Base-by-base conservation (phyloP, 2,113 vertebrate species). In the Rhabdomys dilectus region DNA sequence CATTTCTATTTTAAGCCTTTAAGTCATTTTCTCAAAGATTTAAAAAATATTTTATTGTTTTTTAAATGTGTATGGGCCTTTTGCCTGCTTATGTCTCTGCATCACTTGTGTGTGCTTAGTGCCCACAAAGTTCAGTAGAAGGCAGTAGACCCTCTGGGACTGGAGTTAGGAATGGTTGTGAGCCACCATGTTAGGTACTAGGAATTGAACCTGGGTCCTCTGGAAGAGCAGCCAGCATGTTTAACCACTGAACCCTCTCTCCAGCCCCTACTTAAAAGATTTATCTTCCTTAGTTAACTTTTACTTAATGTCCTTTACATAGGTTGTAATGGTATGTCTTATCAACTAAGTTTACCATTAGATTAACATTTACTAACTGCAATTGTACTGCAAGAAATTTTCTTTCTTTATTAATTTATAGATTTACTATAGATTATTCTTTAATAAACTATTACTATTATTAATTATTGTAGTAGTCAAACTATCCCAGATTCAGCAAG, bases 401-500 rank as follows among this genome's bases (percentile, higher is more conserved):
- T 26, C 13, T 15, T 86, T 75, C 24, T 64, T 92, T 64, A 89
- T 85, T 95, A 86, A 64, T 60, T 91, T 80, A 96, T 75, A 12
- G 64, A 81, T 93, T 86, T 95, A 96, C 48, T 82, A 94, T 24
- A 56, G 80, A 81, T 88, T 95, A 80, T 92, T 92, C 76, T 60
- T 93, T 93, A 76, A 36, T 70, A 51, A 39, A 42, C 34, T 87
- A 4, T 73, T 87, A 85, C 29, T 39, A 90, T 60, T 91, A 76
- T 17, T 42, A 84, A 88, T 88, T 91, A 91, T 3, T 90, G 51
- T 15, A 90, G 56, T 88, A 81, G n/a, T 96, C 56, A 93, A 92
- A 48, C 42, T 19, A 22, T 58, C 78, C 68, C 75, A 90, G 60
- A 88, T 88, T 95, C 94, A 75, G 73, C 31, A 21, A 64, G 7